Base-by-base conservation (phyloP, 1,140 invertebrate genomes). In the Lordiphosa collinella region DNA sequence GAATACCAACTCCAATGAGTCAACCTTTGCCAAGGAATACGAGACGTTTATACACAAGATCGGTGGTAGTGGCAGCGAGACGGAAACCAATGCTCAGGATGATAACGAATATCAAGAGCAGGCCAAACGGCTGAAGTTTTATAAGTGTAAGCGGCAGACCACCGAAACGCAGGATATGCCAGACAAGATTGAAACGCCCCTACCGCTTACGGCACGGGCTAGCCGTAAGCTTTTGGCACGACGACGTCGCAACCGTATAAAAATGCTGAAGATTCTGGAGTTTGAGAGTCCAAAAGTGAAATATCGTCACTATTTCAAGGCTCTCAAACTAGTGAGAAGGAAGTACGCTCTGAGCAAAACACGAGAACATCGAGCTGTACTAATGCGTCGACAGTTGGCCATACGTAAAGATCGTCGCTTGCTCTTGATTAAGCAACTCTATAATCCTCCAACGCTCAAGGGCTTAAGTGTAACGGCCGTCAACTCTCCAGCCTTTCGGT, bases 1-100 rank as follows among this genome's bases (percentile, higher is more conserved):
- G 31, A 68, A 71, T 34, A 76, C 65, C 9, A 86, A 79, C 32
- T 88, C 86, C 0, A 88, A 87, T 38, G 86, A 72, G 10, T 88
- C 86, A 3, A 84, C 69, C 2, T 88, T 88, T 40, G 86, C 70
- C 43, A 86, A 88, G 61, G 73, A 79, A 44, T 88, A 88, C 53
- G 73, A 88, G 44, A 88, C 86, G 1, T 88, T 88, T 4, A 87
- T 88, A 25, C 70, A 86, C 52, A 87, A 85, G 9, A 70, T 56
- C 37, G 69, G 48, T 0, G 66, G 55, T 12, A 63, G 70, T 8
- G 75, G 64, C 8, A 73, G 61, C 22, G 76, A 76, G 2, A n/a
- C 43, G 3, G 78, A 51, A 14, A 10, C 13, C 8, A 29, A 14
- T 29, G 32, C 34, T 4, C 50, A 38, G 18, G 53, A 43, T n/a